Base-by-base conservation (phyloP, 1,140 invertebrate species). In the Megathymus violae region DNA sequence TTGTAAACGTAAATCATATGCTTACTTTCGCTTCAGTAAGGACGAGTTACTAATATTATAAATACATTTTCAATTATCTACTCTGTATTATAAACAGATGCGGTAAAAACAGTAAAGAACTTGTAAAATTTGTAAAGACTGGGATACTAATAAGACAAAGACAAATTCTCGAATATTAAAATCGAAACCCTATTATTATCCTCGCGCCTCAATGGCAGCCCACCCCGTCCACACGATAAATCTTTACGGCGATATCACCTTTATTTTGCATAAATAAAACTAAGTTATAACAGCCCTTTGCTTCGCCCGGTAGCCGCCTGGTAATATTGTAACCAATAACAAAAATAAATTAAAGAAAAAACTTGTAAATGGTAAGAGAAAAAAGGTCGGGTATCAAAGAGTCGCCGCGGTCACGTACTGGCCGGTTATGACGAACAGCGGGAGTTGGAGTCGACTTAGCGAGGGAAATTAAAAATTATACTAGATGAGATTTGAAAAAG, bases 261-360 rank as follows among this genome's bases (percentile, higher is more conserved):
- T 88, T 82, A 86, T 89, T 89, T 89, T 89, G 84, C 85, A 88
- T 87, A 86, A 88, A 87, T 85, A 86, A 88, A 83, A 86, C 76
- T 75, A 82, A 88, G 85, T 88, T 85, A 88, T 81, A 82, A 81
- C 75, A 76, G 76, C 75, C 85, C 77, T 86, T 85, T 82, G 77
- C 67, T 74, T 70, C 74, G 79, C 75, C 84, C 86, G 73, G 86
- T 89, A 89, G 86, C 86, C 86, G 84, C 71, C 82, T 66, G 76
- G 80, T 85, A 77, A 84, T 87, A 84, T 87, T 85, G 82, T 85
- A 78, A 80, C 82, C 78, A 84, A 84, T 80, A 81, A 82, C 78
- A 82, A 80, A 83, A 86, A 77, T 77, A 71, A 79, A 81, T 83
- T 80, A 79, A 81, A 79, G 70, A 77, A 76, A 78, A 75, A 74